phyloP scores from a whole-genome alignment of 1,140 invertebrate species.

The Uloborus diversus region DNA sequence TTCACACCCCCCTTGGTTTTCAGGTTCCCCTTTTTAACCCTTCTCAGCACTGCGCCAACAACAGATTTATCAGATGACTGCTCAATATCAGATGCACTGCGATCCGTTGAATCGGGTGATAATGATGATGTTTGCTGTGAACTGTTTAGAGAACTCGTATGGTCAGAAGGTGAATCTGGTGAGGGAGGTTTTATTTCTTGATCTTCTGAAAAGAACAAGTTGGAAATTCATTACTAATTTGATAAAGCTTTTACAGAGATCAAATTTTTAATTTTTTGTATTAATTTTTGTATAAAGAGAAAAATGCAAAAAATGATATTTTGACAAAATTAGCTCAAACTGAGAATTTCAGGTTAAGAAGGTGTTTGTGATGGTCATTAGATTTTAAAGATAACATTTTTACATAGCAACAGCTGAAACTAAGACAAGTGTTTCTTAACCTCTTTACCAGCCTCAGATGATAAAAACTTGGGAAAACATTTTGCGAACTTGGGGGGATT shows the following conservation, averaged over 20 bases:
- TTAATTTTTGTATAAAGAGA: background rate
- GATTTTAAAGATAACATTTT: too few species aligned
- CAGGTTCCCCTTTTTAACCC: constrained; percentile 78
- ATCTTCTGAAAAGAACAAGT: constrained; percentile 23
- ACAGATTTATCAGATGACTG: constrained; percentile 4
- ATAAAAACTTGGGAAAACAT: too few species aligned
- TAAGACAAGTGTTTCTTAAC: too few species aligned
- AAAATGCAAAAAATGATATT: too few species aligned
- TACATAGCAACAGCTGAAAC: too few species aligned
- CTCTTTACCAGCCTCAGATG: too few species aligned
- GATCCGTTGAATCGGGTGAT: constrained; percentile 32
- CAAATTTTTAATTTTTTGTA: background rate
- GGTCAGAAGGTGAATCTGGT: constrained; percentile 26
- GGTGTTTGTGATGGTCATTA: too few species aligned
- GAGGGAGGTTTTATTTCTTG: constrained; percentile 23
- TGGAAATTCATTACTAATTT: background rate
- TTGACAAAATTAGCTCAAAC: too few species aligned
- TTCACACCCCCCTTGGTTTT: constrained; percentile 65
- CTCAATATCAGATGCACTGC: constrained; percentile 29
- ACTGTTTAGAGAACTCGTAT: background rate
- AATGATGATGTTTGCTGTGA: constrained; percentile 24
- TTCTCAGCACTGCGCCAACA: constrained; percentile 22
- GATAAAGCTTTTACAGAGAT: background rate
- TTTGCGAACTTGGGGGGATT: too few species aligned
- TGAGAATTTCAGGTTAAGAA: too few species aligned